Evolutionary conservation across 1,140 invertebrate genomes (phyloP).

Genomic region (Kradibia gibbosae): DNA sequence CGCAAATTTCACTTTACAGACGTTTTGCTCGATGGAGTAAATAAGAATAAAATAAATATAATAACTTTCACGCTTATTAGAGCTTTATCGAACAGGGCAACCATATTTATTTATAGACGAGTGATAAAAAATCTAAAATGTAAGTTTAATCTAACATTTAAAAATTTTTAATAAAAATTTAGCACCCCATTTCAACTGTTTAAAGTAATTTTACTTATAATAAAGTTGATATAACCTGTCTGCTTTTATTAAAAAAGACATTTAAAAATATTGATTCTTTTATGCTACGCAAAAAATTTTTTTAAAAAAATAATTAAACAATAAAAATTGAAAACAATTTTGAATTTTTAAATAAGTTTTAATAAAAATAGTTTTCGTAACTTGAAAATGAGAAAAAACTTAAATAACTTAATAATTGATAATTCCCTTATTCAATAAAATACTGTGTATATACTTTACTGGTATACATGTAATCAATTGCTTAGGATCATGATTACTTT

Average conservation of each 20-base stretch:
- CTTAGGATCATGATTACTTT: not conserved
- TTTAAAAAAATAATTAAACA: too few species aligned
- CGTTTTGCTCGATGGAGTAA: slow-evolving; percentile 27
- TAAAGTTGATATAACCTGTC: too few species aligned
- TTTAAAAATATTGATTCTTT: too few species aligned
- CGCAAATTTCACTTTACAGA: slow-evolving; percentile 3
- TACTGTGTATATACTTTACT: not conserved
- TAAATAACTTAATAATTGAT: too few species aligned
- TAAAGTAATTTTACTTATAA: not conserved
- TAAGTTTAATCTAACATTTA: not conserved
- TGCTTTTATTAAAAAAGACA: too few species aligned
- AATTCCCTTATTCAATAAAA: too few species aligned
- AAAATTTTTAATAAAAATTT: slow-evolving; percentile 52
- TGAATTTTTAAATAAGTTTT: too few species aligned
- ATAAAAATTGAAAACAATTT: too few species aligned
- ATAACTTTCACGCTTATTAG: slow-evolving; percentile 16
- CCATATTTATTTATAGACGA: slow-evolving; percentile 18
- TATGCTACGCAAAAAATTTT: too few species aligned
- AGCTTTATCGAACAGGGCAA: slow-evolving; percentile 44
- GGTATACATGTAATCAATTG: not conserved
- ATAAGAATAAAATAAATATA: slow-evolving; percentile 18
- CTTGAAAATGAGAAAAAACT: too few species aligned
- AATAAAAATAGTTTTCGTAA: too few species aligned
- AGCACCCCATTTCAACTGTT: slow-evolving; percentile 53
- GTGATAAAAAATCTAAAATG: not conserved